A percentile compares a stretch with the other conserved stretches of the same genome.
Evolutionary conservation across 1,140 invertebrate genomes (phyloP).

Genomic region (Drosophila simulans): DNA sequence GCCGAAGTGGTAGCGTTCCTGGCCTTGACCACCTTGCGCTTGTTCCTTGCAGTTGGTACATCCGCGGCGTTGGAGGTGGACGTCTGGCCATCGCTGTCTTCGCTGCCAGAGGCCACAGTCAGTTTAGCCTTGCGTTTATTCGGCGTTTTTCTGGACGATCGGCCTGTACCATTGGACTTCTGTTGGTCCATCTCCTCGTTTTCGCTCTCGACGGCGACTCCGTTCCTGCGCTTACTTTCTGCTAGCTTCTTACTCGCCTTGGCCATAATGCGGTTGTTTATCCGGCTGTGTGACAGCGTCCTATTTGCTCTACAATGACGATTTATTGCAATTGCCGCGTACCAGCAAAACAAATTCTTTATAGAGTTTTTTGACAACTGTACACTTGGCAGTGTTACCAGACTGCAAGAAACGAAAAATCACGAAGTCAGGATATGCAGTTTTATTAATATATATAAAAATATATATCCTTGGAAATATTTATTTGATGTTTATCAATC

Average conservation of each 20-base stretch:
- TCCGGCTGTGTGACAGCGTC: background rate
- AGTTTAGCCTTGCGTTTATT: constrained; percentile 29
- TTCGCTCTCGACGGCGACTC: constrained; percentile 38
- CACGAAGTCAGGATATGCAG: no score
- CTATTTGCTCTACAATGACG: background rate
- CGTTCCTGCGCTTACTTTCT: constrained; percentile 25
- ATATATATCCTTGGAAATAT: no score
- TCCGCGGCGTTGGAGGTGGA: constrained; percentile 31
- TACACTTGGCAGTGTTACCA: background rate
- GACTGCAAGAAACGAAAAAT: background rate
- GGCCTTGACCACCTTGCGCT: constrained; percentile 27
- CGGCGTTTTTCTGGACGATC: constrained; percentile 4
- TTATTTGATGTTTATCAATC: no score
- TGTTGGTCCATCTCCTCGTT: constrained; percentile 32
- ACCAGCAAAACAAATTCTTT: constrained; percentile 11
- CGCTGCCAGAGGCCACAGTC: constrained; percentile 11
- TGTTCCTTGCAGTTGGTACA: background rate
- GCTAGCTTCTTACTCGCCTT: constrained; percentile 56
- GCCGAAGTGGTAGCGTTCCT: constrained; percentile 30
- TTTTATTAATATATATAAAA: no score
- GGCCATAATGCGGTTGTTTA: constrained; percentile 23
- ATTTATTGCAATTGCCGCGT: constrained; percentile 24
- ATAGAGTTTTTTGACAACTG: constrained; percentile 10
- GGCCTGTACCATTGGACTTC: constrained; percentile 1
- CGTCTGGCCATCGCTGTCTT: constrained; percentile 61